Conservation (phyloP, 2,797 vertebrate species). For the Channallabes apus region DNA sequence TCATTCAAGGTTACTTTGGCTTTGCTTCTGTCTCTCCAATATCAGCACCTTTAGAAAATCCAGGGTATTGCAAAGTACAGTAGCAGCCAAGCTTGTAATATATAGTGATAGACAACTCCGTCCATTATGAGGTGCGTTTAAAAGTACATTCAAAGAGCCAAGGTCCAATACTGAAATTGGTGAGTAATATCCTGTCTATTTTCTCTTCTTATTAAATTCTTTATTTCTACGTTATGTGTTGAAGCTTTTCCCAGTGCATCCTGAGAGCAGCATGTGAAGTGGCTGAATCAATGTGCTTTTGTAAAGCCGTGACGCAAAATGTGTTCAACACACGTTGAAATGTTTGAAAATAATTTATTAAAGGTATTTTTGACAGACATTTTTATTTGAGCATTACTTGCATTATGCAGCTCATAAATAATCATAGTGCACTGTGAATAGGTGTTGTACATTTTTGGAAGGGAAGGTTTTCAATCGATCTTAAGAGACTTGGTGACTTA, state of each 20-base stretch:
- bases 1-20: slow-evolving; percentile 23
- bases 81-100: neutral
- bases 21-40: slow-evolving; percentile 19
- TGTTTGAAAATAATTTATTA: neutral
- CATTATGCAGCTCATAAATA: neutral
- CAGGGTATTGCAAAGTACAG: neutral
- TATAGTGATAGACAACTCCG: neutral
- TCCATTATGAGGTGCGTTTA: neutral
- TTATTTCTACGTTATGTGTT: neutral
- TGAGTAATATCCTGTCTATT: slow-evolving; percentile 28
- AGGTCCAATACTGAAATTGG: slow-evolving; percentile 20
- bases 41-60: neutral
- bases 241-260: neutral
- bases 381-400: neutral
- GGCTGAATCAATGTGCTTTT: neutral
- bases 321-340: neutral
- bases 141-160: slow-evolving; percentile 13
- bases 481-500: slow-evolving; percentile 4
- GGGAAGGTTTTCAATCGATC: too few relatives aligned
- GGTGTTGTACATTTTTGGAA: neutral
- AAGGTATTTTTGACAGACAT: neutral
- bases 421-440: neutral
- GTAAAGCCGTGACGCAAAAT: neutral
- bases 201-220: neutral
- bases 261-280: neutral